Percentiles rank a stretch among this genome's conserved stretches.
Evolutionary conservation across 1,140 invertebrate genomes (phyloP).

Genomic region (Tenebrio molitor): DNA sequence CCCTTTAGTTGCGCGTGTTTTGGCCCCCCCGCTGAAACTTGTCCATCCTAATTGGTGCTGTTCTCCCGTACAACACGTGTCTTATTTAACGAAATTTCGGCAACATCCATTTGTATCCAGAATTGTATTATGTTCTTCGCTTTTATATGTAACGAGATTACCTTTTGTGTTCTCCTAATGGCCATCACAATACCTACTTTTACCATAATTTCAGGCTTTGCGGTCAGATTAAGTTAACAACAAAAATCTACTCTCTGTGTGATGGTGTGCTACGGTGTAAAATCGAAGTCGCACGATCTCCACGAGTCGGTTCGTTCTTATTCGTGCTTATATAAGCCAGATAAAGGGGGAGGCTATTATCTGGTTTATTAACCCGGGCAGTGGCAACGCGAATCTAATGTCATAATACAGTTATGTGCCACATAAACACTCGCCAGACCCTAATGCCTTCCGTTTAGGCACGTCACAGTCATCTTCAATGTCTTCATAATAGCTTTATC

Average conservation of each 20-base stretch:
- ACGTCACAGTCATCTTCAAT: conserved; percentile 40
- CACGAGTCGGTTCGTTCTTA: background rate
- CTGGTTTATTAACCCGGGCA: conserved; percentile 58
- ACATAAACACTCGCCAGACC: conserved; percentile 52
- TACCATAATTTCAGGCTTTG: conserved; percentile 49
- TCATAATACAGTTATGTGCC: conserved; percentile 59
- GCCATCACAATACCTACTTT: conserved; percentile 47
- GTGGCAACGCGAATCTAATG: conserved; percentile 57
- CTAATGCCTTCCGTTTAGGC: conserved; percentile 43
- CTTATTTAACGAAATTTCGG: conserved; percentile 47
- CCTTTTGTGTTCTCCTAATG: conserved; percentile 50
- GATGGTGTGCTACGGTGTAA: background rate
- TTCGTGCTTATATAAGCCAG: conserved; percentile 8
- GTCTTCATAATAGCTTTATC: conserved; percentile 44
- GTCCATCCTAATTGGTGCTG: conserved; percentile 47
- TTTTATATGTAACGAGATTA: conserved; percentile 53
- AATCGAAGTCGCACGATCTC: conserved; percentile 7
- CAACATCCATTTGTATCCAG: conserved; percentile 49
- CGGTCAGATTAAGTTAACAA: conserved; percentile 50
- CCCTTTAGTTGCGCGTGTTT: conserved; percentile 50
- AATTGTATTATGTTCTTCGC: conserved; percentile 51
- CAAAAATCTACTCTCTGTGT: conserved; percentile 7
- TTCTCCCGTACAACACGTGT: conserved; percentile 43
- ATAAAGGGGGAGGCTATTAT: conserved; percentile 55
- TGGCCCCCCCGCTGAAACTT: conserved; percentile 35